Base-by-base conservation (phyloP, 2,888 invertebrate species). In the Desoria tigrina region DNA sequence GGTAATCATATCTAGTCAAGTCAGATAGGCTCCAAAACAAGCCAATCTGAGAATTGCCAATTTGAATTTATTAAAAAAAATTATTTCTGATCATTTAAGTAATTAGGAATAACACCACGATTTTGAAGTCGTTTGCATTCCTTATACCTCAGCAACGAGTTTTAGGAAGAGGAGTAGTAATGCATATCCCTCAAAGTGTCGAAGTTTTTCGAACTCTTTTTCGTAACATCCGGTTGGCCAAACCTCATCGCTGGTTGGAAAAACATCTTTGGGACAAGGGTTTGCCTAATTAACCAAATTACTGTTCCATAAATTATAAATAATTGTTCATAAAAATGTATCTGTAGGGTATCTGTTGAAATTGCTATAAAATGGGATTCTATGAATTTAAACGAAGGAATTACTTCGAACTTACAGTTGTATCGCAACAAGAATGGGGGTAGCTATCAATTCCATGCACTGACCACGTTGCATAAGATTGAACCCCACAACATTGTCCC, bases 1-100 rank as follows among this genome's bases (percentile, higher is more conserved):
- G 69, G 54, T 69, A 69, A 32, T 65, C 63, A 49, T 62, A 61
- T 53, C 69, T 42, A 16, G 69, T 69, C 11, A 69, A 56, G 18
- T 69, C 69, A 1, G 65, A 69, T 4, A 69, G 42, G 2, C 60
- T 42, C 28, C 63, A 63, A 42, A 69, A 69, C 24, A 69, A 63
- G 26, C 63, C 69, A 18, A 69, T 60, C 65, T 69, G 53, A 24
- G 18, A 42, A 18, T 24, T 7, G 11, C 32, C 32, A 45, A 45
- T n/a, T 6, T 9, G 45, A 16, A 45, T 45, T 45, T n/a, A 14
- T 16, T 32, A 28, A 45, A 42, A 26, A 45, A 1, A 42, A 23
- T 27, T 55, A 32, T 55, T 55, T 55, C 7, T 27, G 26, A 28
- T 3, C 9, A 6, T 2, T 24, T 24, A 16, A 58, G 18, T 58